phyloP scores from a whole-genome alignment of 2,888 invertebrate genomes.

The Linnaemya tessellans region DNA sequence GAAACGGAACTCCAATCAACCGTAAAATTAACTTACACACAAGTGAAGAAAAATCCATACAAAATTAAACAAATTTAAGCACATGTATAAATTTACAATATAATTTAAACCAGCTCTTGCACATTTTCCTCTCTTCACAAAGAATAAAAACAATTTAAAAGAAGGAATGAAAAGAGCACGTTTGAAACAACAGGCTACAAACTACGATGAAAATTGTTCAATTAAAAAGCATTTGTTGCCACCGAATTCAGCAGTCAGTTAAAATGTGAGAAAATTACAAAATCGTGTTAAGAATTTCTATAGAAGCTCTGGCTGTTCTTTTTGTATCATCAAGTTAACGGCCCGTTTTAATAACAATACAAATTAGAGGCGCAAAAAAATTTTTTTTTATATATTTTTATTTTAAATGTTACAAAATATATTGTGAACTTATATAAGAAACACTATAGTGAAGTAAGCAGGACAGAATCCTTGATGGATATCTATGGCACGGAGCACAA shows the following conservation, averaged over 20 bases:
- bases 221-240: conserved; percentile 55
- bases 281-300: conserved; percentile 57
- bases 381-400: too few species aligned
- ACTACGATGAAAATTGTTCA: conserved; percentile 47
- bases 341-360: neutral
- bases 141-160: neutral
- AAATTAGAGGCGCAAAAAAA: neutral
- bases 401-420: neutral
- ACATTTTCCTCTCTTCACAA: neutral
- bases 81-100: conserved; percentile 10
- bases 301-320: neutral
- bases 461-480: too few species aligned
- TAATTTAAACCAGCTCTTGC: conserved; percentile 7
- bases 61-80: neutral
- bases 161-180: conserved; percentile 3
- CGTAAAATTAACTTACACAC: conserved; percentile 49
- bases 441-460: too few species aligned
- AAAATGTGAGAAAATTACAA: conserved; percentile 62
- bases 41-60: neutral
- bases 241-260: conserved; percentile 15
- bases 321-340: neutral
- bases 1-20: conserved; percentile 73
- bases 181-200: conserved; percentile 5
- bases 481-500: too few species aligned
- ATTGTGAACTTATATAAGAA: neutral